These are phyloP conservation scores for Daphoenositta chrysoptera DNA, from an alignment of 2,113 vertebrate genomes.

Conservation along the genomic window DNA sequence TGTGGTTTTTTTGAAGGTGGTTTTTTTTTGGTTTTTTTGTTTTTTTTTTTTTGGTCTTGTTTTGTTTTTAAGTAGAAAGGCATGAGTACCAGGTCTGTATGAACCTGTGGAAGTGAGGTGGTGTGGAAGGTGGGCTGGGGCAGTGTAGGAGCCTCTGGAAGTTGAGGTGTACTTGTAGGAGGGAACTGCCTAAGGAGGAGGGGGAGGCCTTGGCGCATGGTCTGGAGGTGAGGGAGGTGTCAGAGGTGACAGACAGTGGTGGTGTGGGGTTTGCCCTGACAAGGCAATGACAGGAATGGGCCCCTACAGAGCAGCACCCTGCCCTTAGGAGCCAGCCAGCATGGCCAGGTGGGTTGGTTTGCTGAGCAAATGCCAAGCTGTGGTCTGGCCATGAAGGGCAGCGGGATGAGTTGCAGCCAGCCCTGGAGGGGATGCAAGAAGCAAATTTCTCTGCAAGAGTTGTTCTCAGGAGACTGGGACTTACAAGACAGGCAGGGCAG, in stretches of 20 bases:
- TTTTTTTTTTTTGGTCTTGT: neutral
- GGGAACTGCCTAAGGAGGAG: neutral
- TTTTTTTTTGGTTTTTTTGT: neutral
- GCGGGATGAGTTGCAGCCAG: fast-evolving
- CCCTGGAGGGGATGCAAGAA: neutral
- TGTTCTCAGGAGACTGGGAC: neutral
- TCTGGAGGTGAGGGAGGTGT: neutral
- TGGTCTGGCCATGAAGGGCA: fast-evolving
- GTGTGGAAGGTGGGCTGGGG: neutral
- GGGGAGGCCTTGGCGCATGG: neutral
- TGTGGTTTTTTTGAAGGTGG: no score
- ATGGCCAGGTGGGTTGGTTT: neutral
- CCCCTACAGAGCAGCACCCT: fast-evolving
- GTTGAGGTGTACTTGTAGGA: neutral
- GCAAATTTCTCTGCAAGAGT: neutral
- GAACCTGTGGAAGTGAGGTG: neutral
- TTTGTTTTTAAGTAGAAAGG: neutral
- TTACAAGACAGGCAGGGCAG: neutral
- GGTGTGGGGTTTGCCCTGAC: neutral
- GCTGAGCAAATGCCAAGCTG: neutral
- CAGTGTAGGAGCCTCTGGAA: neutral
- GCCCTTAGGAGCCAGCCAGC: neutral
- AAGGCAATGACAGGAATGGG: neutral
- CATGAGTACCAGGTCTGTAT: no score
- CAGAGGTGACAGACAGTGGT: no score